Base-by-base conservation (phyloP, 2,888 invertebrate species). In the Drosophila setosimentum region DNA sequence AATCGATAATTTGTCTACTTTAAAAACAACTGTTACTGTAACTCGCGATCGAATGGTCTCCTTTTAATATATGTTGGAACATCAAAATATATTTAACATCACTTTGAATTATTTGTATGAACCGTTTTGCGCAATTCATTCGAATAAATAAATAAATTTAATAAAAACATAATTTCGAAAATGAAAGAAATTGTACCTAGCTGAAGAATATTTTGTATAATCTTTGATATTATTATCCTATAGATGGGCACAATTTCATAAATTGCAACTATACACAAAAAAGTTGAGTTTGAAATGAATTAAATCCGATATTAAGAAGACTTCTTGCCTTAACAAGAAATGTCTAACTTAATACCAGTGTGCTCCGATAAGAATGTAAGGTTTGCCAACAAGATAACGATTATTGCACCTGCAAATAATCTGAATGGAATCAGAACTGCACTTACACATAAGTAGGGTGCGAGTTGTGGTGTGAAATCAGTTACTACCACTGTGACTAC, bases 401-500 rank as follows among this genome's bases (percentile, higher is more conserved):
- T 54, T 35, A 54, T 51, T 30, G 29, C 29, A 51, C 30, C 51
- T 13, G n/a, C 29, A 30, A 50, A 33, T 33, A 33, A 16, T 33
- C 33, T 16, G 33, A 33, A 16, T 16, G n/a, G n/a, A n/a, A n/a
- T n/a, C n/a, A n/a, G n/a, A n/a, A n/a, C n/a, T n/a, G n/a, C n/a
- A n/a, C n/a, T n/a, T n/a, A n/a, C n/a, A n/a, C n/a, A n/a, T n/a
- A n/a, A n/a, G n/a, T n/a, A n/a, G 4, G 16, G 33, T 5, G 33
- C 33, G 13, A 33, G 33, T 5, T 33, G 13, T 33, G 33, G 33
- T 33, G 49, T 27, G 27, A 27, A 30, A 50, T 49, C 24, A 49
- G 27, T 18, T 18, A 50, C 3, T 11, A n/a, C 40, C 78, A 78
- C 68, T 73, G 76, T 76, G 55, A 51, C 16, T 24, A 51, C 16